Evolutionary conservation across 2,888 invertebrate genomes (phyloP).

Genomic region (Alcis repandata): DNA sequence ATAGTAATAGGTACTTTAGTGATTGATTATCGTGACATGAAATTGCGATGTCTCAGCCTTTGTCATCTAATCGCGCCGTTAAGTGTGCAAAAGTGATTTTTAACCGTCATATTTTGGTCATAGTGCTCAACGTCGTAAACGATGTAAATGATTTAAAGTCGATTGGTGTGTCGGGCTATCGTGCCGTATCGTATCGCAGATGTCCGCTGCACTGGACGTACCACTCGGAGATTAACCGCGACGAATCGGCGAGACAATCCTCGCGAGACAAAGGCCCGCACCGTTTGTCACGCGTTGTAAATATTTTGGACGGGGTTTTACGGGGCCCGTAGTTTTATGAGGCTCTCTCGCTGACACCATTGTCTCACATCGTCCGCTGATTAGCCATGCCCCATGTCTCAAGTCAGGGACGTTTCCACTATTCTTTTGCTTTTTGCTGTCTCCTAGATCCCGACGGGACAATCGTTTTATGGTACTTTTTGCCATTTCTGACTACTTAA

Average conservation of each 20-base stretch:
- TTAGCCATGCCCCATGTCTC: constrained; percentile 70
- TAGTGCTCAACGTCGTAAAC: constrained; percentile 16
- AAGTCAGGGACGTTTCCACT: constrained; percentile 57
- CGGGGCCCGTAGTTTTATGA: constrained; percentile 80
- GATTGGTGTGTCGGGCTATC: constrained; percentile 58
- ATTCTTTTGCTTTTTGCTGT: constrained; percentile 42
- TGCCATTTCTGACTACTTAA: constrained; percentile 44
- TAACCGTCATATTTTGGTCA: constrained; percentile 19
- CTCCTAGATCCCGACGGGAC: constrained; percentile 48
- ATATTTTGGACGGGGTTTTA: constrained; percentile 83
- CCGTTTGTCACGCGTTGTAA: constrained; percentile 84
- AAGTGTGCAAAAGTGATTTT: constrained; percentile 11
- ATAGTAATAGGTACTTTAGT: constrained; percentile 1
- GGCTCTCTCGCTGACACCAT: constrained; percentile 79
- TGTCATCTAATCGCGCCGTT: constrained; percentile 11
- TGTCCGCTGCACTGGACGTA: constrained; percentile 64
- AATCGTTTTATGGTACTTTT: constrained; percentile 52
- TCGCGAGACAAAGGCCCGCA: constrained; percentile 72
- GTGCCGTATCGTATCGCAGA: constrained; percentile 64
- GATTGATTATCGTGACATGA: constrained; percentile 24
- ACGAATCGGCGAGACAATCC: constrained; percentile 79
- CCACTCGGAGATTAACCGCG: constrained; percentile 69
- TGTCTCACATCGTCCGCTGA: constrained; percentile 75
- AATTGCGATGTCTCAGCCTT: constrained; percentile 23
- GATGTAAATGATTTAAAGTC: constrained; percentile 47